Evolutionary conservation across 1,140 invertebrate species (phyloP), one percentile per base, ranked within the genome.

Genomic region (Drosophila pectinifera): DNA sequence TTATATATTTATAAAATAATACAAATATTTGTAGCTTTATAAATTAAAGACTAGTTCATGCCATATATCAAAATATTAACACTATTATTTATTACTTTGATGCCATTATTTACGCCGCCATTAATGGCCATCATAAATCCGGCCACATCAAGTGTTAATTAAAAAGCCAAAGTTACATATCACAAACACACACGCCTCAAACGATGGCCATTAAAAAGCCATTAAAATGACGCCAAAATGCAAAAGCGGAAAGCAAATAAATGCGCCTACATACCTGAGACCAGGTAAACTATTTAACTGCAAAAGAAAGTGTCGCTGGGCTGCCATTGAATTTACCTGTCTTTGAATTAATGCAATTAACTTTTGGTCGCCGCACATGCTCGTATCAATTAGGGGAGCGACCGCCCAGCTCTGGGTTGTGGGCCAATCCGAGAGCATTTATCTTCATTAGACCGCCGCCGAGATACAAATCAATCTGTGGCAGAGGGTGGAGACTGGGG

Each of bases 381-480:
- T 51, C 73, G 68, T 73, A 79, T 83, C 75, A 76, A 83, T 80
- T 84, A 56, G 61, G 53, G 58, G 43, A 58, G 31, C 59, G 80
- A 84, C 80, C 80, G 80, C 80, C 70, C 80, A 83, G 80, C 24
- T 39, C 24, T 73, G 43, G 77, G 67, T 57, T 48, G 20, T 43
- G 39, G 72, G 59, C 59, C 62, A 61, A 68, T 76, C 69, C 51
- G 56, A 58, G 65, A 56, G 63, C 80, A 84, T 84, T 84, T 84
- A 78, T 84, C 80, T 84, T 84, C 80, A 84, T 84, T 84, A 84
- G 78, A 74, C 72, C 42, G 20, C 70, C 45, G 28, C 48, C 61
- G 41, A 65, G 78, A 80, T 84, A 79, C 80, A 84, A 84, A 84
- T 84, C 80, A 84, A 84, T 84, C 80, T 68, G 76, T 53, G 54